Evolutionary conservation across 2,113 vertebrate genomes (phyloP).

Genomic region (Rutilus rutilus): DNA sequence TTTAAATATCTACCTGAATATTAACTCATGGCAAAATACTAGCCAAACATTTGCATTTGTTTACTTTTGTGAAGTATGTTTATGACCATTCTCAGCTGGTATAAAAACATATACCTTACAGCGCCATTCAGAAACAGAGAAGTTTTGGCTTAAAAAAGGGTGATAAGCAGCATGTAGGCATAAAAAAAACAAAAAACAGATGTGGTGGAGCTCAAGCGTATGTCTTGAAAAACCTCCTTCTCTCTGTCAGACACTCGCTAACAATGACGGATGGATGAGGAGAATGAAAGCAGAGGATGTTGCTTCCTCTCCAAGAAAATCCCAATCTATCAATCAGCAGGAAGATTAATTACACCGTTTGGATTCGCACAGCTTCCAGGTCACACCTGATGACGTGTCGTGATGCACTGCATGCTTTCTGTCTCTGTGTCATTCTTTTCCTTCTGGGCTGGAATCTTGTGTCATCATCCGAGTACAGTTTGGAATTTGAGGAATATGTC

Average conservation of each 20-base stretch:
- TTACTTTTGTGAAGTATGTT: not conserved
- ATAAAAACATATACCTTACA: not conserved
- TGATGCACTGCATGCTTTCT: not conserved
- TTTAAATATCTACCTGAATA: not conserved
- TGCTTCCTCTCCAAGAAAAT: constrained; percentile 45
- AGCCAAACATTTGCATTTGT: not conserved
- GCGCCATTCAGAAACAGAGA: not conserved
- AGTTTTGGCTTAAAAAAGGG: not conserved
- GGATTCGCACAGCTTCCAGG: constrained; percentile 30
- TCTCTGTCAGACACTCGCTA: constrained; percentile 37
- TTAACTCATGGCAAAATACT: not conserved
- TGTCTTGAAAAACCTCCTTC: constrained; percentile 15
- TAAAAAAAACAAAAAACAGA: constrained; percentile 11
- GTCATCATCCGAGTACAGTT: constrained; percentile 16
- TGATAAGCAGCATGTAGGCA: constrained; percentile 18
- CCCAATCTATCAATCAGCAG: constrained; percentile 37
- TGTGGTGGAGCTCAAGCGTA: constrained; percentile 27
- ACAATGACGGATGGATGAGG: constrained; percentile 58
- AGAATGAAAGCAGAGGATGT: constrained; percentile 42
- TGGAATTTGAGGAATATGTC: constrained; percentile 27
- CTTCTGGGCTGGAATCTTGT: constrained; percentile 10
- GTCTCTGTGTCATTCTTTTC: not conserved
- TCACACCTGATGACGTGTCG: not conserved
- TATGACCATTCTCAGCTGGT: not conserved
- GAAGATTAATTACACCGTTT: constrained; percentile 10